A percentile compares a stretch with the other conserved stretches of the same genome.
phyloP scores from a whole-genome alignment of 2,797 vertebrate species.

The Ctenopoma multispine region DNA sequence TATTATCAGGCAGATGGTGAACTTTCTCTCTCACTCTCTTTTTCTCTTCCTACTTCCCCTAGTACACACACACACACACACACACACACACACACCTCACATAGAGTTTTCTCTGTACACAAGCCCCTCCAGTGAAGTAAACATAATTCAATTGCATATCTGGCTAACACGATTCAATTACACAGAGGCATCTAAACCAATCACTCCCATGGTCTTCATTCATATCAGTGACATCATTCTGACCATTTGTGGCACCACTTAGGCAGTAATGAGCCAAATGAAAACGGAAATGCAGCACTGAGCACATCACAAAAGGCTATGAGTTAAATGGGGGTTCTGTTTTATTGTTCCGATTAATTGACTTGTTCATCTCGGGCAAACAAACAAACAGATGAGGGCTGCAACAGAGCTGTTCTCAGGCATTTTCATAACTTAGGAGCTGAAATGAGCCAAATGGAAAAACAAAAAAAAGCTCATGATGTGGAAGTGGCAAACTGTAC shows the following conservation, averaged over 20 bases:
- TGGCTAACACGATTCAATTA: constrained; percentile 84
- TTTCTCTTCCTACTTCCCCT: neutral
- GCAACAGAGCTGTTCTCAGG: constrained; percentile 32
- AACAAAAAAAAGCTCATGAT: constrained; percentile 24
- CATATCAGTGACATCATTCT: constrained; percentile 84
- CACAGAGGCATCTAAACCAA: constrained; percentile 83
- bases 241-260: constrained; percentile 83
- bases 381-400: constrained; percentile 60
- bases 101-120: constrained; percentile 61
- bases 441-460: constrained; percentile 4
- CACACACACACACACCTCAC: constrained; percentile 21
- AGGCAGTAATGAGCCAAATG: constrained; percentile 81
- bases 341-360: constrained; percentile 75
- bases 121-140: constrained; percentile 79
- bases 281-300: constrained; percentile 78
- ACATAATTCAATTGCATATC: constrained; percentile 86
- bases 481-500: constrained; percentile 39
- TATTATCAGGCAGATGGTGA: constrained; percentile 41
- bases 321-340: constrained; percentile 74
- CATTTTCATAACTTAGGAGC: constrained; percentile 39
- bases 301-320: constrained; percentile 71
- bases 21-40: constrained; percentile 16
- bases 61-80: constrained; percentile 18
- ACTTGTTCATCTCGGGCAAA: constrained; percentile 52
- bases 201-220: constrained; percentile 82